These are phyloP conservation scores for Latrodectus elegans DNA, from an alignment of 2,888 invertebrate genomes.

Conservation along the genomic window DNA sequence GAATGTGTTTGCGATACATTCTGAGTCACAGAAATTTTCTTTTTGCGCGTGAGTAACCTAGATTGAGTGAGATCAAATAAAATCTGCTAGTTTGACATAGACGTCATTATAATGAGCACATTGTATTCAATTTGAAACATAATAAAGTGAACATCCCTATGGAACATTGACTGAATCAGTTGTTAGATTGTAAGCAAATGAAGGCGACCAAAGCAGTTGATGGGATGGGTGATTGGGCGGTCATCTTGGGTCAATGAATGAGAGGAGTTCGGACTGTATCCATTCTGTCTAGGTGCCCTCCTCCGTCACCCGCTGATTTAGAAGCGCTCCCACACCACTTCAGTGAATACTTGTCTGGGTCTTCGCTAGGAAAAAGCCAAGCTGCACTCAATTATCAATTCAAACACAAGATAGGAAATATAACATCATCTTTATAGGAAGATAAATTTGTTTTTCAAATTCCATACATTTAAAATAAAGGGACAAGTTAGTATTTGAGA, in stretches of 20 bases:
- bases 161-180: conserved; percentile 49
- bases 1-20: no score
- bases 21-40: no score
- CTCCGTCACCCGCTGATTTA: conserved; percentile 55
- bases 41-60: no score
- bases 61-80: no score
- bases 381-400: conserved; percentile 54
- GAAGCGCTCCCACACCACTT: conserved; percentile 70
- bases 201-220: conserved; percentile 13
- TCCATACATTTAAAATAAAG: no score
- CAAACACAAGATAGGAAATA: neutral
- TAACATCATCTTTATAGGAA: neutral
- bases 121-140: no score
- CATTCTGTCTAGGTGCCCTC: conserved; percentile 81
- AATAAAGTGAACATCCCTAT: neutral
- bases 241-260: conserved; percentile 76
- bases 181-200: conserved; percentile 48
- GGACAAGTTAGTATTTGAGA: no score
- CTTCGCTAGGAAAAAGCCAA: conserved; percentile 70
- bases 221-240: conserved; percentile 53
- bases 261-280: conserved; percentile 85
- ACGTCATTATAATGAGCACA: no score
- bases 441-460: no score
- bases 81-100: no score
- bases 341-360: conserved; percentile 71